A percentile compares a stretch with the other conserved stretches of the same genome.
phyloP scores from a whole-genome alignment of 1,140 invertebrate species.

The Elysia chlorotica region DNA sequence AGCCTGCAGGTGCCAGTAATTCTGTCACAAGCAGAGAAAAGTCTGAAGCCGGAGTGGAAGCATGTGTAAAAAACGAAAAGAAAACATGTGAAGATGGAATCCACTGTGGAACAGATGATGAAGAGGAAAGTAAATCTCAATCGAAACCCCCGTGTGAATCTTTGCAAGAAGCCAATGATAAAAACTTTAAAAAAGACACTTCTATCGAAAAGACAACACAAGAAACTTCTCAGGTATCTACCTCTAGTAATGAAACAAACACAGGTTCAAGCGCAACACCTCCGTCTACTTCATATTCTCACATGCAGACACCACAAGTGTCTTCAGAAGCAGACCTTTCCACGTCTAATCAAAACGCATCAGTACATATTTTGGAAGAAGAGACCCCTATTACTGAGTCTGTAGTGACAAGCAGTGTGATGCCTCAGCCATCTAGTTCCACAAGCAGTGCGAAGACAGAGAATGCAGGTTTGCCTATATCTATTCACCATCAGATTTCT shows the following conservation, averaged over 20 bases:
- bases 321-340: not conserved
- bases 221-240: no score
- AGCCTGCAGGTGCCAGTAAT: no score
- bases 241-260: constrained; percentile 11
- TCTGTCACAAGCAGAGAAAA: constrained; percentile 12
- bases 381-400: no score
- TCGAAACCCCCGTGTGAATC: constrained; percentile 24
- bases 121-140: constrained; percentile 5
- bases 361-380: no score
- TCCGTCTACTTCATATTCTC: not conserved
- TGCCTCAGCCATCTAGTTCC: not conserved
- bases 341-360: no score
- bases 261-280: constrained; percentile 21
- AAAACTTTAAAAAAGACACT: constrained; percentile 14
- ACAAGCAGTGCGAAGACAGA: not conserved
- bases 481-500: constrained; percentile 3
- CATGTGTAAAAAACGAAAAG: constrained; percentile 4
- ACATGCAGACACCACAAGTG: not conserved
- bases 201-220: no score
- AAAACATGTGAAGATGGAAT: constrained; percentile 31
- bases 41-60: constrained; percentile 26
- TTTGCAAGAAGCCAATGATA: constrained; percentile 29
- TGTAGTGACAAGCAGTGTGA: not conserved
- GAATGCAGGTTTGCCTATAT: not conserved
- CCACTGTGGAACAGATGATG: constrained; percentile 23